These are phyloP conservation scores for Coregonus sp. DNA, from an alignment of 2,797 vertebrate genomes.

Conservation along the genomic window DNA sequence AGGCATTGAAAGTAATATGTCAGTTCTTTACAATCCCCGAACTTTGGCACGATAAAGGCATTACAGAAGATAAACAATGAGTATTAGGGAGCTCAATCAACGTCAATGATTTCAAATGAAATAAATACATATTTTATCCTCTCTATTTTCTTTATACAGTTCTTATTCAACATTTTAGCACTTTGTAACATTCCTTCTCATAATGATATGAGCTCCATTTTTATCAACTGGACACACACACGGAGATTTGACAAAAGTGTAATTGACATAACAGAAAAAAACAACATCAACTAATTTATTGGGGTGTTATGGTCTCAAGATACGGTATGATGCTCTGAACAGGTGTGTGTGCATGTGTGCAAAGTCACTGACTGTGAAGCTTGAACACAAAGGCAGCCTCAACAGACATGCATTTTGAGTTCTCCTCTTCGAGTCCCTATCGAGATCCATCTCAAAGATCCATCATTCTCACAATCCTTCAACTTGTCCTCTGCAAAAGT, in stretches of 20 bases:
- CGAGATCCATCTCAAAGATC: slow-evolving; percentile 37
- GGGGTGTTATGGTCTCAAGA: slow-evolving; percentile 59
- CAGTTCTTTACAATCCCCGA: slow-evolving; percentile 66
- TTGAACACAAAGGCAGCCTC: slow-evolving; percentile 22
- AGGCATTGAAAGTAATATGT: slow-evolving; percentile 58
- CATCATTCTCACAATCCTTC: slow-evolving; percentile 27
- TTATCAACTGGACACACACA: slow-evolving; percentile 51
- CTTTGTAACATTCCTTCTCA: slow-evolving; percentile 44
- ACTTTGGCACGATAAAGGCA: slow-evolving; percentile 73
- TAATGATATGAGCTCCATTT: slow-evolving; percentile 43
- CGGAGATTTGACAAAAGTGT: slow-evolving; percentile 67
- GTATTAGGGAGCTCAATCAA: slow-evolving; percentile 49
- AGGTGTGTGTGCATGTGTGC: slow-evolving; percentile 40
- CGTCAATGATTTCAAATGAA: slow-evolving; percentile 59
- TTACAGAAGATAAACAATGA: slow-evolving; percentile 64
- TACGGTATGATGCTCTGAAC: slow-evolving; percentile 58
- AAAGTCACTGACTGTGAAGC: slow-evolving; percentile 46
- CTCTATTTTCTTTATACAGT: slow-evolving; percentile 26
- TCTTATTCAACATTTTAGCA: slow-evolving; percentile 59
- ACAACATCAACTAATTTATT: slow-evolving; percentile 52
- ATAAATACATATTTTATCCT: slow-evolving; percentile 37
- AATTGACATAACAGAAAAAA: slow-evolving; percentile 65
- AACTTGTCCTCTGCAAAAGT: background rate
- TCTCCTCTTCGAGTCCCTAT: slow-evolving; percentile 39
- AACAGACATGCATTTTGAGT: slow-evolving; percentile 37